phyloP scores from a whole-genome alignment of 2,113 vertebrate species.

The Microtus pennsylvanicus region DNA sequence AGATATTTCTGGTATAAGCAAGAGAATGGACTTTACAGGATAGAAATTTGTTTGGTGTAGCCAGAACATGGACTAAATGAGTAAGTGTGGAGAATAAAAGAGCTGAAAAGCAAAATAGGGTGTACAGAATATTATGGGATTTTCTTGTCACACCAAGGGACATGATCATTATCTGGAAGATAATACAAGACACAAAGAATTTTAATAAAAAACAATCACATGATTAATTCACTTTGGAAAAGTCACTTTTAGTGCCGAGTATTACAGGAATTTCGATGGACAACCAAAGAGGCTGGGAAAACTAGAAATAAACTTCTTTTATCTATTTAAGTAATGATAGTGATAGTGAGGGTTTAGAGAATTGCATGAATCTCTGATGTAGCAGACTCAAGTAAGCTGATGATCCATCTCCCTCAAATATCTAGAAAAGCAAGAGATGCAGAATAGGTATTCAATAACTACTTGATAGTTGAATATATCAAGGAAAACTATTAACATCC shows the following conservation, averaged over 20 bases:
- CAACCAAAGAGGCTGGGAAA: background rate
- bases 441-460: slow-evolving; percentile 22
- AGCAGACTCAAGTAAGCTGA: background rate
- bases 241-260: background rate
- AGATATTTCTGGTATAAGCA: background rate
- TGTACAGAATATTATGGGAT: background rate
- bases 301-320: background rate
- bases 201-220: background rate
- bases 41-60: background rate
- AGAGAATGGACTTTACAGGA: background rate
- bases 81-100: background rate
- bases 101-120: background rate
- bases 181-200: background rate
- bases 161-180: background rate
- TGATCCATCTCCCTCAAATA: background rate
- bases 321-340: background rate
- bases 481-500: slow-evolving; percentile 23
- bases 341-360: background rate
- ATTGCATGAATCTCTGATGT: background rate
- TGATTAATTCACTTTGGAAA: slow-evolving; percentile 38
- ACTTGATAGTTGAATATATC: slow-evolving; percentile 20
- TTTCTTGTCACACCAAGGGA: background rate
- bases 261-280: background rate
- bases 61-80: background rate
- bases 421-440: slow-evolving; percentile 15